These are phyloP conservation scores for Coturnix japonica DNA, from an alignment of 2,113 vertebrate species.

Conservation along the genomic window DNA sequence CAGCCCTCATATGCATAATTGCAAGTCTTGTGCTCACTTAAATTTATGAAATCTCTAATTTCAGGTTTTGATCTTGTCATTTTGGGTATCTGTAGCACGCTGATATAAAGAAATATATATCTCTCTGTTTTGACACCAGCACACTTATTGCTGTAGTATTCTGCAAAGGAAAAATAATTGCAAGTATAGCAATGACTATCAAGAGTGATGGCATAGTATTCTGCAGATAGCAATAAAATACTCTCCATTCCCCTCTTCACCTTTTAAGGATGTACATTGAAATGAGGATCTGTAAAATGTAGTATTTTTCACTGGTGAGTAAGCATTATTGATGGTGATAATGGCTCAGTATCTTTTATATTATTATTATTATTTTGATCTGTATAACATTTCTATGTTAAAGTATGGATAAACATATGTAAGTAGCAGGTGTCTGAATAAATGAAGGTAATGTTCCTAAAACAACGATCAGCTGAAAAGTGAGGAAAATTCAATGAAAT, in stretches of 20 bases:
- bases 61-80: neutral
- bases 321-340: neutral
- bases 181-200: neutral
- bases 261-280: neutral
- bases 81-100: neutral
- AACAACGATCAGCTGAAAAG: constrained; percentile 25
- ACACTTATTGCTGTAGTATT: neutral
- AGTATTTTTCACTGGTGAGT: neutral
- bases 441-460: constrained; percentile 59
- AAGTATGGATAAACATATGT: constrained; percentile 28
- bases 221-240: neutral
- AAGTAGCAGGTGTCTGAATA: constrained; percentile 3
- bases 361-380: neutral
- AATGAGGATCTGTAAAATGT: neutral
- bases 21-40: neutral
- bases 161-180: neutral
- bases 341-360: neutral
- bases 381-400: neutral
- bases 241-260: neutral
- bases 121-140: neutral
- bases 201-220: neutral
- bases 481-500: constrained; percentile 24
- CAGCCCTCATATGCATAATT: neutral
- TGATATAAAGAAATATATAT: neutral
- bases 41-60: neutral